A percentile compares a stretch with the other conserved stretches of the same genome.
Evolutionary conservation across 2,888 invertebrate genomes (phyloP).

Genomic region (Drosophila longiperda): DNA sequence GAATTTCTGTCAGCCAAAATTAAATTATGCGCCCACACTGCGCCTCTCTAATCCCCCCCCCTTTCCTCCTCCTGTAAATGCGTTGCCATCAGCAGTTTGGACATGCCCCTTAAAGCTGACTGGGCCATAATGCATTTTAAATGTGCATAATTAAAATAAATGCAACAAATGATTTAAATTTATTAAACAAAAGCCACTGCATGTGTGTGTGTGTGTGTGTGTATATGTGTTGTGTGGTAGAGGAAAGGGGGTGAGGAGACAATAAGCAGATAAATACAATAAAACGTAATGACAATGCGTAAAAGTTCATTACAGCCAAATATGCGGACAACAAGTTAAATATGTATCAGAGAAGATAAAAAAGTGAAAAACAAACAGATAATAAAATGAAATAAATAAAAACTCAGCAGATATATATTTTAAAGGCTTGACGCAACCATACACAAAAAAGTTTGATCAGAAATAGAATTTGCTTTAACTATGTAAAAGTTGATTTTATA

Average conservation of each 20-base stretch:
- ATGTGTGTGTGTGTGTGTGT: neutral
- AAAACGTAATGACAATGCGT: constrained; percentile 78
- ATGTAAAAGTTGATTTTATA: neutral
- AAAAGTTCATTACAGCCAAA: constrained; percentile 74
- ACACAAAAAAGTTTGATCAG: neutral
- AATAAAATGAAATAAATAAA: neutral
- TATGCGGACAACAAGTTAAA: constrained; percentile 45
- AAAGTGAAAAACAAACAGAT: constrained; percentile 1
- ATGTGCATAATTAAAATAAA: constrained; percentile 77
- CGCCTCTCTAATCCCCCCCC: neutral
- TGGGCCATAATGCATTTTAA: constrained; percentile 70
- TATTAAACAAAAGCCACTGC: constrained; percentile 59
- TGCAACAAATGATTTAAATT: constrained; percentile 80
- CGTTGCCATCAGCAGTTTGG: neutral
- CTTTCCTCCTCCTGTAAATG: neutral
- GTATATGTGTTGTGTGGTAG: neutral
- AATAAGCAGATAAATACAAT: constrained; percentile 65
- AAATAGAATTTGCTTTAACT: neutral
- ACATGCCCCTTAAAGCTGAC: constrained; percentile 37
- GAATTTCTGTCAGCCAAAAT: constrained; percentile 67
- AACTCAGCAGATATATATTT: neutral
- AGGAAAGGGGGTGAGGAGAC: neutral
- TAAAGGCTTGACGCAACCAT: neutral
- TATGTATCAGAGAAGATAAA: constrained; percentile 16
- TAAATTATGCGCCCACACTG: constrained; percentile 60